These are phyloP conservation scores for Pocillopora damicornis DNA, from an alignment of 64 coral and sea anemone species.

Conservation along the genomic window DNA sequence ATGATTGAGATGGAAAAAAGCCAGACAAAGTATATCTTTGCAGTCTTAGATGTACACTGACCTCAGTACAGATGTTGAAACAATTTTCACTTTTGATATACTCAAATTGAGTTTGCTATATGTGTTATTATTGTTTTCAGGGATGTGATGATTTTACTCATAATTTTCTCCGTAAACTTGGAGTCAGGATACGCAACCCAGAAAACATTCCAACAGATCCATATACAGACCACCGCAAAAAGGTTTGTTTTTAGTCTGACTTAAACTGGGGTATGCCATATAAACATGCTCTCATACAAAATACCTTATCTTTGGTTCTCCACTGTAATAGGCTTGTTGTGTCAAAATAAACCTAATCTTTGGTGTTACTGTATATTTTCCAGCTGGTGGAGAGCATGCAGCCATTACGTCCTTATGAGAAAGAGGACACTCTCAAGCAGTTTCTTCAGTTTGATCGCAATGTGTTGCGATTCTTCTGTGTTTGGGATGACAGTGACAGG, in stretches of 20 bases:
- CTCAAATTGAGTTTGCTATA: too few relatives aligned
- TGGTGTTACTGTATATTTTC: not conserved
- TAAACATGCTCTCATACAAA: too few relatives aligned
- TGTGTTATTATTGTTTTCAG: conserved; percentile 13
- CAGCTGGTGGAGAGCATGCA: conserved; percentile 97
- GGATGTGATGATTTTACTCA: conserved; percentile 99
- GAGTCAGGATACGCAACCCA: conserved; percentile 68
- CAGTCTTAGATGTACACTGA: too few relatives aligned
- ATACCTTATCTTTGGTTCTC: not conserved
- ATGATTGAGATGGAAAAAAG: too few relatives aligned
- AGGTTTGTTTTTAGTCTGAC: conserved; percentile 41
- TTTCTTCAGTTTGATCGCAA: conserved; percentile 91
- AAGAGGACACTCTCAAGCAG: conserved; percentile 94
- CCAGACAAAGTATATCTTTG: too few relatives aligned
- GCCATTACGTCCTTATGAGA: conserved; percentile 94
- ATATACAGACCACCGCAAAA: conserved; percentile 75
- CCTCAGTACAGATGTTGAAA: too few relatives aligned
- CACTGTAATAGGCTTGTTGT: not conserved
- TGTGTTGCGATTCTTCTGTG: conserved; percentile 86
- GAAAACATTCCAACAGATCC: conserved; percentile 75
- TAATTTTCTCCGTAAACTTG: conserved; percentile 96
- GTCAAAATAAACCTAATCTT: too few relatives aligned
- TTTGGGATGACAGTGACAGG: conserved; percentile 96
- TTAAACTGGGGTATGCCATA: not conserved
- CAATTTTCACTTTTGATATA: too few relatives aligned